Conservation (phyloP, 2,797 vertebrate genomes). For the Scarus forsteni region DNA sequence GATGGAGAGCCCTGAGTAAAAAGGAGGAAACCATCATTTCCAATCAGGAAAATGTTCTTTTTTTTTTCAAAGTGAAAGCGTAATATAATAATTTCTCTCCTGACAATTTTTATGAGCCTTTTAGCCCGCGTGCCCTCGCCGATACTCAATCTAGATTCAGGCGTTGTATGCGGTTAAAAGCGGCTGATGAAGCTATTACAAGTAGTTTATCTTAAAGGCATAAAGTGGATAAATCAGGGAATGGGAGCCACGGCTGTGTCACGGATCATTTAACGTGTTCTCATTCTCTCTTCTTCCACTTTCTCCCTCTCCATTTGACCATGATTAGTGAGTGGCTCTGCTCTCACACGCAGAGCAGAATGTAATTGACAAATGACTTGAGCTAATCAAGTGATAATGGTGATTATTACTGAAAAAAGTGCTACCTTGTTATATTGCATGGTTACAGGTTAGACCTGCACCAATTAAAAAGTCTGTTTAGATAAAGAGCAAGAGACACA, state of each 20-base stretch:
- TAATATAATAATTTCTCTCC: constrained; percentile 51
- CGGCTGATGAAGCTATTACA: constrained; percentile 60
- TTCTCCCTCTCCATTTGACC: constrained; percentile 56
- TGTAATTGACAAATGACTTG: constrained; percentile 68
- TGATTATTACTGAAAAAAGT: constrained; percentile 37
- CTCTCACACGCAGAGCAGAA: constrained; percentile 51
- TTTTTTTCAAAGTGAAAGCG: constrained; percentile 20
- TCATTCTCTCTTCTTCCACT: constrained; percentile 47
- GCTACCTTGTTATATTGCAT: constrained; percentile 14
- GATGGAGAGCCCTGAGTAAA: constrained; percentile 14
- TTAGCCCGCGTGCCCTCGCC: constrained; percentile 54
- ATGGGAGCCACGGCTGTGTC: constrained; percentile 38
- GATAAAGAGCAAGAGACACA: not conserved
- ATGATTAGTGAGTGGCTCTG: constrained; percentile 55
- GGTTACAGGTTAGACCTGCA: constrained; percentile 16
- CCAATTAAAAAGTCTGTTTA: constrained; percentile 3
- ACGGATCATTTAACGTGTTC: constrained; percentile 65
- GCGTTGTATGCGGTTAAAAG: constrained; percentile 53
- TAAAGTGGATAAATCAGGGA: constrained; percentile 65
- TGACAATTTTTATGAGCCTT: constrained; percentile 62
- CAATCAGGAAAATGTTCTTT: constrained; percentile 22
- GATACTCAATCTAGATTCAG: constrained; percentile 42
- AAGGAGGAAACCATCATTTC: constrained; percentile 16
- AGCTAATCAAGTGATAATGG: constrained; percentile 70
- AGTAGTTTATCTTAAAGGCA: constrained; percentile 72